Evolutionary conservation across 2,888 invertebrate genomes (phyloP).

Genomic region (Dendrolimus pini): DNA sequence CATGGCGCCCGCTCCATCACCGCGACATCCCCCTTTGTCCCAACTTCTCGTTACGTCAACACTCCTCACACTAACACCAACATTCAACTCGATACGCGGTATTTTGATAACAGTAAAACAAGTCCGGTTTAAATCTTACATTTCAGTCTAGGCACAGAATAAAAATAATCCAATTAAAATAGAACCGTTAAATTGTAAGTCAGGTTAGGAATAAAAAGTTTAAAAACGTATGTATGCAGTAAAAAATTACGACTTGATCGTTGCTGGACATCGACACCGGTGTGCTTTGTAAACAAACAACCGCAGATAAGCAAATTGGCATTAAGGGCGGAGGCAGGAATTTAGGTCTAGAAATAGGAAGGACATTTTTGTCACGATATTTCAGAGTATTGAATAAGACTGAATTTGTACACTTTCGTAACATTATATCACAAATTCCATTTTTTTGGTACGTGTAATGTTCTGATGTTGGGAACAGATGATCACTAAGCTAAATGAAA

Average conservation of each 20-base stretch:
- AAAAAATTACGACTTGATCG: conserved; percentile 30
- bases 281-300: conserved; percentile 48
- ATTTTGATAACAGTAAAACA: conserved; percentile 34
- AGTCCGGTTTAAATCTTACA: conserved; percentile 12
- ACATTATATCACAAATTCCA: too few relatives aligned
- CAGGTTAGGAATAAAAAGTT: conserved; percentile 5
- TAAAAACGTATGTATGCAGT: conserved; percentile 15
- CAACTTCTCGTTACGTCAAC: conserved; percentile 19
- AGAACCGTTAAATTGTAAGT: background rate
- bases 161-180: background rate
- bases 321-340: conserved; percentile 31
- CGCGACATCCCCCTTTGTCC: conserved; percentile 41
- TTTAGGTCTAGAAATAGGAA: conserved; percentile 30
- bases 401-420: too few relatives aligned
- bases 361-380: conserved; percentile 18
- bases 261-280: conserved; percentile 30
- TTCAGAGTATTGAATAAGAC: too few relatives aligned
- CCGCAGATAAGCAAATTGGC: conserved; percentile 44
- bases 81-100: conserved; percentile 51
- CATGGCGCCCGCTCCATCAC: conserved; percentile 47
- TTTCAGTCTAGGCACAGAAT: background rate
- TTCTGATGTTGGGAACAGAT: conserved; percentile 15
- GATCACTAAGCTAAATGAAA: conserved; percentile 25
- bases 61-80: conserved; percentile 57
- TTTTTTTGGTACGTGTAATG: too few relatives aligned